Evolutionary conservation across 1,140 invertebrate species (phyloP).

Genomic region (Macrobrachium nipponense): DNA sequence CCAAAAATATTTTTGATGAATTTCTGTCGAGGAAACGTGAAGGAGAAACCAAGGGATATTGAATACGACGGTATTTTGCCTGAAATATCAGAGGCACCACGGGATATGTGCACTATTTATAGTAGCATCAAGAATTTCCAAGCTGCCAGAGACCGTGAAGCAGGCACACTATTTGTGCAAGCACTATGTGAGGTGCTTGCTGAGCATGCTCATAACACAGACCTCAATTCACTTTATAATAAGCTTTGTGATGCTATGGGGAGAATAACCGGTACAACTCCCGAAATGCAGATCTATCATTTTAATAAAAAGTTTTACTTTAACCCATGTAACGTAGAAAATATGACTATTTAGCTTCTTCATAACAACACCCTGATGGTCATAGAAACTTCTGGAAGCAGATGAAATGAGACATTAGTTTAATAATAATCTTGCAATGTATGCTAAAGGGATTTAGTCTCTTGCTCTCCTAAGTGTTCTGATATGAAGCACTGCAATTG

Average conservation of each 20-base stretch:
- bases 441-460: too few species aligned
- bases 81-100: not conserved
- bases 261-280: slow-evolving; percentile 12
- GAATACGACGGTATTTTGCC: not conserved
- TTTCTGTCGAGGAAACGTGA: slow-evolving; percentile 21
- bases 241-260: slow-evolving; percentile 9
- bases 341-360: not conserved
- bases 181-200: slow-evolving; percentile 43
- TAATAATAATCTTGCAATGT: too few species aligned
- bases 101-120: slow-evolving; percentile 40
- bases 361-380: too few species aligned
- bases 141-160: slow-evolving; percentile 9
- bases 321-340: slow-evolving; percentile 2
- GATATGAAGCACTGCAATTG: too few species aligned
- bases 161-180: slow-evolving; percentile 37
- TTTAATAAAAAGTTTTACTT: slow-evolving; percentile 42
- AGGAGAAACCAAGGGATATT: not conserved
- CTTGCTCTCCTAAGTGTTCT: too few species aligned
- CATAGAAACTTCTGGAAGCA: too few species aligned
- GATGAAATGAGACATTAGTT: too few species aligned
- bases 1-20: slow-evolving; percentile 42
- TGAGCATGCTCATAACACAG: slow-evolving; percentile 14
- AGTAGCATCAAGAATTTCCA: slow-evolving; percentile 33
- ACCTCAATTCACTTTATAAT: not conserved
- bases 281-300: slow-evolving; percentile 25